Base-by-base conservation (phyloP, 1,140 invertebrate genomes). In the Laodelphax striatellus region DNA sequence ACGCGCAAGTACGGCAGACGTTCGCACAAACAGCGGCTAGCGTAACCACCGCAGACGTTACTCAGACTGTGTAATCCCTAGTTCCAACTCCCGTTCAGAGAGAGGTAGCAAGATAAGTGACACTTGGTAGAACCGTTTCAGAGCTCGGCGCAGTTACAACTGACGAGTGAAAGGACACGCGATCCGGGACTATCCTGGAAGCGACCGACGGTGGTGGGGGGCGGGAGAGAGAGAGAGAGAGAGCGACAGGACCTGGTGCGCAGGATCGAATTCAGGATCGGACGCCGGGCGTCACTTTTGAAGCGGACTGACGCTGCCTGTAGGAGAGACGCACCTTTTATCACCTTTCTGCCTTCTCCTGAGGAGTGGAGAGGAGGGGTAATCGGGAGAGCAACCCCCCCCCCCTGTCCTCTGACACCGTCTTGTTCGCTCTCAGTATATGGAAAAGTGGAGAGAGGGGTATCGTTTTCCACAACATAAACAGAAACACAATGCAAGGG, bases 221-320 rank as follows among this genome's bases (percentile, higher is more conserved):
- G 6, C 44, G 17, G 24, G 41, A 41, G 59, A 54, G 50, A 55
- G 43, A 31, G 46, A 41, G 38, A 11, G 10, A 4, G 2, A 28
- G 24, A 28, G 24, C n/a, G n/a, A 31, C 28, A 31, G 28, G 28
- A 31, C 9, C 28, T 38, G 34, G 34, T 38, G 34, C 34, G 34
- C 34, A 38, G 34, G 34, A 38, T 11, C 28, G 28, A 31, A 31
- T 31, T 31, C 34, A 38, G 34, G 34, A 38, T 28, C 3, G 38
- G 17, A 24, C 38, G 54, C 50, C 50, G 28, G 22, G 53, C 43
- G 43, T 60, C 59, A 55, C 41, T 60, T 55, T 60, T 52, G 43
- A 55, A 44, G 38, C 22, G 16, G 5, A 55, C 58, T 44, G 55
- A 38, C 34, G 34, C 34, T 38, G 34, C 34, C 8, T 9, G 9